Base-by-base conservation (phyloP, 2,888 invertebrate species). In the Aphodius sticticus region DNA sequence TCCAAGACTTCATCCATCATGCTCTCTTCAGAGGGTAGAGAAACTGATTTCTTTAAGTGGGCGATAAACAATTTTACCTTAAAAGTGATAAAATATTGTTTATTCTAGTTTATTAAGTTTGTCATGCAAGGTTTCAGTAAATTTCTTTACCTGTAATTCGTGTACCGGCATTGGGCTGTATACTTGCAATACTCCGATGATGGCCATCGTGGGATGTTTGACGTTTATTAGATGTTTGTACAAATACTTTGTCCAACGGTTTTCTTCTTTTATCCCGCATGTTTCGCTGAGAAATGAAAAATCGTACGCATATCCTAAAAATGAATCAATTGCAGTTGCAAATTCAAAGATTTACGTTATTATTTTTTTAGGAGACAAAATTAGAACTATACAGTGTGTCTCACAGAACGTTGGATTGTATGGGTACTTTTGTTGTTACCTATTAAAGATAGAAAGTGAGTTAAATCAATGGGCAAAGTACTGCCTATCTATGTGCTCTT, bases 221-320 rank as follows among this genome's bases (percentile, higher is more conserved):
- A 95, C 94, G 87, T 97, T 95, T 69, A 98, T 92, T 77, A 97
- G 89, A 86, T 98, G 97, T 86, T 96, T 96, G 91, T 96, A 97
- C 0, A 97, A 91, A 0, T 95, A 94, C 84, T 93, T 93, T 15
- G 97, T 94, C 90, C 93, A 94, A 87, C 96, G 96, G 80, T 95
- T 93, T 75, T 95, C 93, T 4, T 96, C 94, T 26, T 88, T 89
- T 76, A 97, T 91, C 3, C 92, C 93, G 87, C 96, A 96, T 5
- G 92, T 92, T 16, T 91, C 87, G 78, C 81, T 85, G 72, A 92
- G 86, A 85, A 92, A 92, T n/a, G 91, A 91, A 84, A 90, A 91
- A 36, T 84, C 83, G 84, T 89, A 91, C 75, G 86, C 83, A 84
- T 91, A 92, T 6, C 92, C 53, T 53, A 53, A 53, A 53, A 12